Evolutionary conservation across 1,140 invertebrate species (phyloP), one percentile per base, ranked within the genome.

Genomic region (Lordiphosa stackelbergi): DNA sequence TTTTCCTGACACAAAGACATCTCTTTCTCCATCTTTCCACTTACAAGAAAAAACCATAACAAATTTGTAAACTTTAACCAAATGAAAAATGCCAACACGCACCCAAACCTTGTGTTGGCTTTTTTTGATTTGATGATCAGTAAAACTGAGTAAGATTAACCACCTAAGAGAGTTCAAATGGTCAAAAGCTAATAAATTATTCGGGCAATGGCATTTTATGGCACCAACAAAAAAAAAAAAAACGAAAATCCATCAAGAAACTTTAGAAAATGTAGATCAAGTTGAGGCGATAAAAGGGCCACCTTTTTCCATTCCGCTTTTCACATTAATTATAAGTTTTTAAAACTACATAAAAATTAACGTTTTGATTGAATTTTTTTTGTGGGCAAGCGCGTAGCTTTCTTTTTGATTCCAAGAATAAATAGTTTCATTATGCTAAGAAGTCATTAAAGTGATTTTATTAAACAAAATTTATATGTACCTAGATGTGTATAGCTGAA

Each of bases 271-370:
- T 81, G 77, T 81, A 81, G 77, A 81, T 81, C 77, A 81, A 72
- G 66, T 75, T 75, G 77, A 43, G 53, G 73, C 54, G 77, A 81
- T 77, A 81, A 83, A 83, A 69, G 53, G 60, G 61, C 64, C 61
- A 31, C 28, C 28, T 31, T 31, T 31, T 31, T 31, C 28, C 28
- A 31, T 31, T 31, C 64, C 58, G 52, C 55, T 68, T 66, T 77
- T 77, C 68, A 83, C 77, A 81, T 81, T 81, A 81, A 81, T 81
- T 81, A 81, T 81, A 83, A 72, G 77, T 81, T 83, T 83, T 81
- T 77, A 73, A 81, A 66, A 62, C 66, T 37, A 66, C 74, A 73
- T 73, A 73, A 73, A 73, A 59, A 56, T 42, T 42, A 64, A 78
- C 75, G 72, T 83, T 79, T 71, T 79, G 75, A 83, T 79, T 81